A percentile compares a stretch with the other conserved stretches of the same genome.
Evolutionary conservation across 2,797 vertebrate genomes (phyloP).

Genomic region (Psittacula derbiana): DNA sequence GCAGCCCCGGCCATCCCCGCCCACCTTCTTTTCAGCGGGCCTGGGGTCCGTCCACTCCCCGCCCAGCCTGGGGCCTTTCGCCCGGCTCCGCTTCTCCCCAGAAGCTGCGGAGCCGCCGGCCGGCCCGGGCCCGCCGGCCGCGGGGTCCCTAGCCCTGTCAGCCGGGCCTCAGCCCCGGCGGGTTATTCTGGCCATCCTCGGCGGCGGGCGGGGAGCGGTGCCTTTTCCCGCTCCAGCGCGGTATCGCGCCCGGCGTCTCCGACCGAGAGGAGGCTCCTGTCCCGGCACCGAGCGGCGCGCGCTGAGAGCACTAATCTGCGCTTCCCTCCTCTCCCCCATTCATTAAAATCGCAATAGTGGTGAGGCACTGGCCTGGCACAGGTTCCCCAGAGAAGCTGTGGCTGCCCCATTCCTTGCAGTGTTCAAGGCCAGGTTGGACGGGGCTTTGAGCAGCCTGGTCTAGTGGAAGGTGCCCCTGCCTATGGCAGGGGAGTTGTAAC

Average conservation of each 20-base stretch:
- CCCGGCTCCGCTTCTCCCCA: neutral
- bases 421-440: neutral
- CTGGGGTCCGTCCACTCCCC: neutral
- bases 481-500: neutral
- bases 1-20: neutral
- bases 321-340: neutral
- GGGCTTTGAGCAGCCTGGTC: neutral
- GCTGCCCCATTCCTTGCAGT: neutral
- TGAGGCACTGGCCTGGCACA: no score
- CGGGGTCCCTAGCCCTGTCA: neutral
- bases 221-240: neutral
- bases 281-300: neutral
- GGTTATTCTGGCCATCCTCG: neutral
- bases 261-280: neutral
- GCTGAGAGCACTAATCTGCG: neutral
- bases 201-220: neutral
- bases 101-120: neutral
- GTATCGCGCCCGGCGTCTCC: no score
- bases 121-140: neutral
- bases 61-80: neutral
- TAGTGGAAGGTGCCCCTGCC: neutral
- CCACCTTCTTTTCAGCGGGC: neutral
- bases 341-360: accelerated
- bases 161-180: accelerated
- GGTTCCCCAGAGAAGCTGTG: neutral